phyloP scores from a whole-genome alignment of 2,113 vertebrate genomes.

The Xenopus tropicalis region UCB_Xtro_10.0 CM004445.2:45130501-45131000 shows the following conservation, averaged over 20 bases:
- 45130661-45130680: constrained; percentile 87
- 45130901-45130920: constrained; percentile 73
- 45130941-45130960: constrained; percentile 84
- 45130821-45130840: constrained; percentile 95
- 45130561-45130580: constrained; percentile 54
- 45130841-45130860: constrained; percentile 92
- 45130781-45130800: constrained; percentile 85
- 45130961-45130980: constrained; percentile 92
- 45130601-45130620: constrained; percentile 80
- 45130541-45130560: constrained; percentile 2
- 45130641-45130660: constrained; percentile 81
- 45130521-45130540: constrained; percentile 47
- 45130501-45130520: constrained; percentile 47
- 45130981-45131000: constrained; percentile 92
- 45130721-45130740: constrained; percentile 89
- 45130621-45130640: constrained; percentile 87
- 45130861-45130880: constrained; percentile 89
- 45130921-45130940: constrained; percentile 69
- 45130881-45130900: constrained; percentile 79
- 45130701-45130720: constrained; percentile 85
- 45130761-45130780: constrained; percentile 73
- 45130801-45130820: constrained; percentile 90
- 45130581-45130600: constrained; percentile 63
- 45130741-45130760: constrained; percentile 79
- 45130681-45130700: constrained; percentile 90